These are phyloP conservation scores for Bombus cullumanus DNA, from an alignment of 1,140 invertebrate species.

Conservation along the genomic window DNA sequence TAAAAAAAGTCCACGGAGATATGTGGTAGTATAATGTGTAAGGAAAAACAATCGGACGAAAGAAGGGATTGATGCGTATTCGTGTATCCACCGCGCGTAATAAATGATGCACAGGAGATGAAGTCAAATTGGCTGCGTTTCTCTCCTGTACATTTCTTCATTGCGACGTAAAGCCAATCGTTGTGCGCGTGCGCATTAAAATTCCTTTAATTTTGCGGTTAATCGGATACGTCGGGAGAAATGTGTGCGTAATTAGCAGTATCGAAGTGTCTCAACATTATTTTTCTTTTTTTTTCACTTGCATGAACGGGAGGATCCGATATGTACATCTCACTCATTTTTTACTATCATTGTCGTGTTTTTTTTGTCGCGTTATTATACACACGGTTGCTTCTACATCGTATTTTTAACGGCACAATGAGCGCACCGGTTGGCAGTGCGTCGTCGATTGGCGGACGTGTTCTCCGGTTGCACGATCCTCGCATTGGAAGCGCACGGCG, in stretches of 20 bases:
- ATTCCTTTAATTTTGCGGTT: not conserved
- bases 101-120: not conserved
- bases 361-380: not conserved
- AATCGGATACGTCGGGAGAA: not conserved
- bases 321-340: not conserved
- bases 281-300: not conserved
- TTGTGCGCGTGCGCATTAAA: not conserved
- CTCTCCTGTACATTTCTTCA: not conserved
- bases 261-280: not conserved
- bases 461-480: not conserved
- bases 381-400: not conserved
- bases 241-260: not conserved
- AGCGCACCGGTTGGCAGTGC: not conserved
- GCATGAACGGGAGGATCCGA: not conserved
- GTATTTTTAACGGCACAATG: not conserved
- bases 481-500: not conserved
- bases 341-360: not conserved
- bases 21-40: not conserved
- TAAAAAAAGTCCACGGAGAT: not conserved
- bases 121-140: slow-evolving; percentile 17
- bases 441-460: not conserved
- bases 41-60: not conserved
- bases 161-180: slow-evolving; percentile 39
- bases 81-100: slow-evolving; percentile 1
- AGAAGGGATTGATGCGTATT: not conserved